Evolutionary conservation across 2,113 vertebrate species (phyloP), one percentile per base, ranked within the genome.

Genomic region (Heteronetta atricapilla): DNA sequence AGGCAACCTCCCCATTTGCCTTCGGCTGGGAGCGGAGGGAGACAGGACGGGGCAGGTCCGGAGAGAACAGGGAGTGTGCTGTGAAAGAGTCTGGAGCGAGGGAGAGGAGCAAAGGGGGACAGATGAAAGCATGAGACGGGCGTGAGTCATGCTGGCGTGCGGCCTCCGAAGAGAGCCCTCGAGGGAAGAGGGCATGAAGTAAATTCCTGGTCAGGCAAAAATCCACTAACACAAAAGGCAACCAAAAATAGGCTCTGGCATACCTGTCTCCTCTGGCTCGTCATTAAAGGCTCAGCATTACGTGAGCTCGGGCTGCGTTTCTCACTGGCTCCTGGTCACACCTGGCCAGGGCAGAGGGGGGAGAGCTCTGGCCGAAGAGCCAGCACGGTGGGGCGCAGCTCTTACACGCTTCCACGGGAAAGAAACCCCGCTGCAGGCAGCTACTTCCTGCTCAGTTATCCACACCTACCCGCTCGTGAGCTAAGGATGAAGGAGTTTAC

Each of bases 41-140:
- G 93, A 91, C 95, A 95, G 94, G 94, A 93, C 1, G 56, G 88
- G 94, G 82, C 95, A 95, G 93, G 92, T 22, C 90, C 68, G 1
- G 26, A 46, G 4, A 0, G 25, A 44, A 18, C 63, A 36, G 78
- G 86, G 95, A 81, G 90, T 14, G 90, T 16, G 91, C 89, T 92
- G 64, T 3, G 94, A 74, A 63, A 60, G 92, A 59, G 84, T 36
- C 72, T 85, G 93, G 70, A 46, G 82, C 1, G 3, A 64, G 79
- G 70, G 7, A 70, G 78, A 34, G 29, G 78, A 91, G 94, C 75
- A 18, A 79, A 87, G 94, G 40, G 88, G 87, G 58, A 42, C 48
- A 11, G 91, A 74, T 67, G 5, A 91, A 94, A 94, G 91, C 50
- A 46, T 2, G 25, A 88, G 87, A 36, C 2, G 31, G 95, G 91